phyloP scores from a whole-genome alignment of 2,888 invertebrate genomes.

The Eretmocerus hayati region DNA sequence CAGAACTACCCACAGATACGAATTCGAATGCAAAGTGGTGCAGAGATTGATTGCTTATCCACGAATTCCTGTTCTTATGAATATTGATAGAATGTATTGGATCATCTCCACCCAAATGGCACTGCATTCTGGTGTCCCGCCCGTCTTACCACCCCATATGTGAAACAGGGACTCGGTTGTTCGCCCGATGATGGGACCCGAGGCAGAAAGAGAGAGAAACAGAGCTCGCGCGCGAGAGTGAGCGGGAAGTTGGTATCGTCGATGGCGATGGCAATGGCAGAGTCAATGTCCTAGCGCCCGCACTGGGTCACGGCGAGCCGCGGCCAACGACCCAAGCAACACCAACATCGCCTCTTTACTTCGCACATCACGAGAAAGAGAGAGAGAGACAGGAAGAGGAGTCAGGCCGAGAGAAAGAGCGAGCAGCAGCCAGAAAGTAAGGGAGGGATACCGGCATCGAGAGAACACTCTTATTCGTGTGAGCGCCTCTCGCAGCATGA shows the following conservation, averaged over 20 bases:
- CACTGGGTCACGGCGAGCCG: slow-evolving; percentile 48
- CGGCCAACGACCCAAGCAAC: slow-evolving; percentile 46
- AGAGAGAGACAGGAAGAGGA: slow-evolving; percentile 13
- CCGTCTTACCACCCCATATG: too few relatives aligned
- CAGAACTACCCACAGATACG: too few relatives aligned
- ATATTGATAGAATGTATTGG: too few relatives aligned
- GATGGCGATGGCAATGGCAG: slow-evolving; percentile 48
- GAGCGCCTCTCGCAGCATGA: too few relatives aligned
- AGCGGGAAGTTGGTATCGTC: slow-evolving; percentile 40
- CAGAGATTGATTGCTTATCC: too few relatives aligned
- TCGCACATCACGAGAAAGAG: slow-evolving; percentile 18
- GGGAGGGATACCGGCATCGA: too few relatives aligned
- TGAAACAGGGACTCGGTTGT: not conserved
- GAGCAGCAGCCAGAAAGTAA: not conserved
- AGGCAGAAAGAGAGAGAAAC: not conserved
- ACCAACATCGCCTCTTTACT: slow-evolving; percentile 33
- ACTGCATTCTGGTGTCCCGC: too few relatives aligned
- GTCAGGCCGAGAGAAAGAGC: not conserved
- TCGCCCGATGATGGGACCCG: not conserved
- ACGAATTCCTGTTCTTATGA: too few relatives aligned
- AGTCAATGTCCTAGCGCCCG: slow-evolving; percentile 48
- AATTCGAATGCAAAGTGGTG: too few relatives aligned
- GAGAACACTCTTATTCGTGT: too few relatives aligned
- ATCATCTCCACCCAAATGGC: too few relatives aligned
- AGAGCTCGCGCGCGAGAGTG: slow-evolving; percentile 11